Conservation (phyloP, 2,888 invertebrate genomes). For the Gerosis bhagava region DNA sequence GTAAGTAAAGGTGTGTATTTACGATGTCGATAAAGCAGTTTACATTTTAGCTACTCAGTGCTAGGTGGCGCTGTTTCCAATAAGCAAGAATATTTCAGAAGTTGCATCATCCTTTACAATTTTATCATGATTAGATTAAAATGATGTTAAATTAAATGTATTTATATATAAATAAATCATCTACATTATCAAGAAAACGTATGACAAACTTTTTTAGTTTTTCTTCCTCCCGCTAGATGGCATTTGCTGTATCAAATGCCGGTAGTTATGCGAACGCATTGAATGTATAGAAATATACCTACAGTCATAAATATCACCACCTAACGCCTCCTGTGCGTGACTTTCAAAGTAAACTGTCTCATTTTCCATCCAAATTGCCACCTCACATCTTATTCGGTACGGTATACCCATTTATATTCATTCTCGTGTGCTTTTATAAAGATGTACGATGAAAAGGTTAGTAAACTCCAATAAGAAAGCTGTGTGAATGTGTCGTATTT, state of each 20-base stretch:
- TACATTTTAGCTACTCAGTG: slow-evolving; percentile 26
- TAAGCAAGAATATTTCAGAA: background rate
- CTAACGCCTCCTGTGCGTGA: slow-evolving; percentile 59
- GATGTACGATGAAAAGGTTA: slow-evolving; percentile 34
- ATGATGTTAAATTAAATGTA: no score
- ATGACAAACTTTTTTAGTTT: no score
- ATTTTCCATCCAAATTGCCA: slow-evolving; percentile 71
- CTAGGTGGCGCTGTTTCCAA: slow-evolving; percentile 31
- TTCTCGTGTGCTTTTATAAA: slow-evolving; percentile 62
- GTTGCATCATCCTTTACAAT: background rate
- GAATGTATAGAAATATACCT: slow-evolving; percentile 18
- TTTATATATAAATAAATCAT: no score
- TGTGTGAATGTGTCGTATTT: slow-evolving; percentile 31
- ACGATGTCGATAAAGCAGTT: slow-evolving; percentile 53
- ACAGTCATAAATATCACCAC: slow-evolving; percentile 35
- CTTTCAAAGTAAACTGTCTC: slow-evolving; percentile 67
- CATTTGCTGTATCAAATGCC: slow-evolving; percentile 62
- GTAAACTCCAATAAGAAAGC: slow-evolving; percentile 55
- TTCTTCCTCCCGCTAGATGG: no score
- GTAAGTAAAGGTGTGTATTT: slow-evolving; percentile 36
- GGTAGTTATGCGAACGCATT: slow-evolving; percentile 29
- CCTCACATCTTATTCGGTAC: slow-evolving; percentile 68
- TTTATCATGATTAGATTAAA: slow-evolving; percentile 7
- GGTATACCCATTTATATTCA: slow-evolving; percentile 70
- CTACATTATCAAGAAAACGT: no score